Evolutionary conservation across 2,113 vertebrate species (phyloP), one percentile per base, ranked within the genome.

Genomic region (Spermophilus dauricus): DNA sequence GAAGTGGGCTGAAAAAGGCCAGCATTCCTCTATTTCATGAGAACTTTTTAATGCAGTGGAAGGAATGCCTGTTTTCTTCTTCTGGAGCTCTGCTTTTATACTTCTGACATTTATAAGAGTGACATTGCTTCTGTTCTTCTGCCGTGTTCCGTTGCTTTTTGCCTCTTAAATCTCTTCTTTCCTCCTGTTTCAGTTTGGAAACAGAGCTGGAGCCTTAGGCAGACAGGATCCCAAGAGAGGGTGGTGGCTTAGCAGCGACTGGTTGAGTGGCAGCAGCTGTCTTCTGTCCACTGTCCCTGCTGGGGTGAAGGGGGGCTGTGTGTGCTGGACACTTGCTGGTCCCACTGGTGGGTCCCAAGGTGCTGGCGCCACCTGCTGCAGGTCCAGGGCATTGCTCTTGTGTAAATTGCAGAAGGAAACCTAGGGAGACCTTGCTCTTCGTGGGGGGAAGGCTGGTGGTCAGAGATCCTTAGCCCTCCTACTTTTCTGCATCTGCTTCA

Each of bases 71-170:
- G 10, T 51, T 45, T 84, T 88, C 77, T 70, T 73, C 84, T 91
- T 72, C 89, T 61, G 26, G 88, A 75, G 39, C 34, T 76, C 86
- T 81, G 94, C 18, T 88, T 91, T 93, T 83, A 48, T 70, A 82
- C 88, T 63, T 85, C 67, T 45, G 17, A 72, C 69, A 42, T 72
- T 94, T 67, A n/a, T 26, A 42, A 83, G 53, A 56, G n/a, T 48
- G 34, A 17, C 39, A 8, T 67, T 48, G 90, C 0, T 2, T 13
- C 65, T 13, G 42, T 42, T 17, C 86, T 89, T 17, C 42, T 45
- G 42, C 84, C 76, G 18, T 0, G 16, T 48, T 42, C 65, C 78
- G 76, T 30, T 51, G 80, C 13, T 0, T 34, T n/a, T 76, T 32
- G 75, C 42, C 24, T 83, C 51, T 81, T 56, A 17, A 4, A 48